Percentiles rank a stretch among this genome's conserved stretches.
phyloP scores from a whole-genome alignment of 2,113 vertebrate species.

The Barnardius zonarius region DNA sequence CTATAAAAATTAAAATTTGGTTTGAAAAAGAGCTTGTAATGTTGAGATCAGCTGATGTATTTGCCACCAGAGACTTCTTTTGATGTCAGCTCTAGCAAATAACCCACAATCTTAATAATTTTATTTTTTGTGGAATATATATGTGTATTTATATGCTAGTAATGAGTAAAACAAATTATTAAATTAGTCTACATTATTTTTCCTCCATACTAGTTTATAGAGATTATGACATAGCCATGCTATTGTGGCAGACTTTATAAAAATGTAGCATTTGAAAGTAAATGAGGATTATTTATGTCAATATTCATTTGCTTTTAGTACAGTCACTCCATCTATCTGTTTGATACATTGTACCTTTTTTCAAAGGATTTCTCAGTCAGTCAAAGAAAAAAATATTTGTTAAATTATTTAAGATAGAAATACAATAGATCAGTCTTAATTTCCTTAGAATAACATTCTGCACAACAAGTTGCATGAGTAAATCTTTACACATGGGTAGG shows the following conservation, averaged over 20 bases:
- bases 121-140: not conserved
- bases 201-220: not conserved
- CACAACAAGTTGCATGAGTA: not conserved
- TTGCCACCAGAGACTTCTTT: not conserved
- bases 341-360: not conserved
- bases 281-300: slow-evolving; percentile 29
- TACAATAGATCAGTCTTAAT: not conserved
- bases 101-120: not conserved
- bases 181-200: not conserved
- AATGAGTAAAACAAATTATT: not conserved
- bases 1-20: slow-evolving; percentile 2
- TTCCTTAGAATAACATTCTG: not conserved
- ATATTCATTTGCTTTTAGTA: slow-evolving; percentile 29
- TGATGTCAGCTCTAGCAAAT: not conserved
- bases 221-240: not conserved
- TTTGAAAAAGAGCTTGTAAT: not conserved
- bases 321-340: not conserved
- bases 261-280: slow-evolving; percentile 21
- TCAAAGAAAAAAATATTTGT: not conserved
- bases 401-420: not conserved
- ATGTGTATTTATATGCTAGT: not conserved
- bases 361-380: slow-evolving; percentile 10
- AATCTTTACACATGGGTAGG: not conserved
- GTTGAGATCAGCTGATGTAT: not conserved
- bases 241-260: not conserved